phyloP scores from a whole-genome alignment of 1,140 invertebrate species.

The Choristoneura fumiferana region DNA sequence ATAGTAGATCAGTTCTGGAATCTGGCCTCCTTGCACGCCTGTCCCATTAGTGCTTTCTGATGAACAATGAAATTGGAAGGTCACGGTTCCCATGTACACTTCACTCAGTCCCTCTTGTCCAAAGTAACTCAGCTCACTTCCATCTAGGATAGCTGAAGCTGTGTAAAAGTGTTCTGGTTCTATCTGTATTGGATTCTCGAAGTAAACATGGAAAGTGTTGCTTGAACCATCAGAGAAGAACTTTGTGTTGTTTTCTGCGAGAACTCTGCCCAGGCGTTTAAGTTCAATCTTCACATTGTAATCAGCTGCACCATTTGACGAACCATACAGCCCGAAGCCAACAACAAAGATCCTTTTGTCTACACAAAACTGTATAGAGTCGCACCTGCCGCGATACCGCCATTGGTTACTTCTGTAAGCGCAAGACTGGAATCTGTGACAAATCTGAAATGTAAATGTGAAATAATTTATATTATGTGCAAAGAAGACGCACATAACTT shows the following conservation, averaged over 20 bases:
- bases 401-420: slow-evolving; percentile 98
- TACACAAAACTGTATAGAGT: slow-evolving; percentile 95
- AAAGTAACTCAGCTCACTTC: slow-evolving; percentile 95
- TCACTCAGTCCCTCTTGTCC: slow-evolving; percentile 97
- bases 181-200: slow-evolving; percentile 94
- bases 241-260: slow-evolving; percentile 94
- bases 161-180: slow-evolving; percentile 95
- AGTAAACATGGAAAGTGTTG: slow-evolving; percentile 96
- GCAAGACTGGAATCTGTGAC: slow-evolving; percentile 96
- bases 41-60: slow-evolving; percentile 96
- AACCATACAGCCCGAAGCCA: slow-evolving; percentile 95
- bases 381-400: slow-evolving; percentile 94
- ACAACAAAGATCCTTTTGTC: slow-evolving; percentile 95
- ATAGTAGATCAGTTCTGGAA: slow-evolving; percentile 96
- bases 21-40: slow-evolving; percentile 95
- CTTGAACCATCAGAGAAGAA: slow-evolving; percentile 96
- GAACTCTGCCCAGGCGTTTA: slow-evolving; percentile 89
- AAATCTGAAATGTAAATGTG: slow-evolving; percentile 84
- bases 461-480: slow-evolving; percentile 22
- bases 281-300: slow-evolving; percentile 95
- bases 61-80: slow-evolving; percentile 96
- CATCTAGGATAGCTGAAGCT: slow-evolving; percentile 92
- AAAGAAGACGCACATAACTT: too few relatives aligned
- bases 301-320: slow-evolving; percentile 93
- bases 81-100: slow-evolving; percentile 92